Base-by-base conservation (phyloP, 2,113 vertebrate genomes). In the Thermophis baileyi region DNA sequence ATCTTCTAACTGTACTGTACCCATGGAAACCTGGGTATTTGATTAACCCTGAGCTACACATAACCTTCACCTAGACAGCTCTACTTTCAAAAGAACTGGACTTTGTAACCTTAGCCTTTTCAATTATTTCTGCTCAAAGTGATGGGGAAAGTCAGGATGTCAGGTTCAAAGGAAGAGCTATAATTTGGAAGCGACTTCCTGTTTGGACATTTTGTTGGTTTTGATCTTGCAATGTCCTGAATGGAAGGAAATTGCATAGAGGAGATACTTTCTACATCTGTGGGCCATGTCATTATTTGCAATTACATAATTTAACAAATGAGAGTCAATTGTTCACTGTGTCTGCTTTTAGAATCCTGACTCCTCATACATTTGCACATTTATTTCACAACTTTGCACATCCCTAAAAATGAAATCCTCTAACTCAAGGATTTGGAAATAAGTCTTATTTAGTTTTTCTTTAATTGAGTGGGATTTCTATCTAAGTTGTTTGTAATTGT, bases 101-200 rank as follows among this genome's bases (percentile, higher is more conserved):
- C 97, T 94, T 97, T 98, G 98, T 98, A 98, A 99, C 97, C 94
- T 96, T 98, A 99, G 96, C 97, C 96, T 97, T 96, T 96, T 97
- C 97, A 97, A 97, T 98, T 97, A 97, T 96, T 97, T 96, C 95
- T 98, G 98, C 98, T 98, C 98, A 98, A 98, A 98, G 98, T 94
- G 94, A 96, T 93, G 94, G 96, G 97, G 97, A 96, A 97, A 97
- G 96, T 98, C 98, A 98, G 98, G 98, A 98, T 98, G 98, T 98
- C 98, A 98, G 98, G 97, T 98, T 98, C 97, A 98, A 95, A 96
- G 97, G 97, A 97, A 93, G 97, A 96, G 95, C 94, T 97, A 96
- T 96, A 97, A 97, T 97, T 94, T 95, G 6, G 95, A 96, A 97
- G 97, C 92, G 92, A 91, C 96, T 97, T 98, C 97, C 97, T 97